phyloP scores from a whole-genome alignment of 2,113 vertebrate species.

The Catharus bicknelli region DNA sequence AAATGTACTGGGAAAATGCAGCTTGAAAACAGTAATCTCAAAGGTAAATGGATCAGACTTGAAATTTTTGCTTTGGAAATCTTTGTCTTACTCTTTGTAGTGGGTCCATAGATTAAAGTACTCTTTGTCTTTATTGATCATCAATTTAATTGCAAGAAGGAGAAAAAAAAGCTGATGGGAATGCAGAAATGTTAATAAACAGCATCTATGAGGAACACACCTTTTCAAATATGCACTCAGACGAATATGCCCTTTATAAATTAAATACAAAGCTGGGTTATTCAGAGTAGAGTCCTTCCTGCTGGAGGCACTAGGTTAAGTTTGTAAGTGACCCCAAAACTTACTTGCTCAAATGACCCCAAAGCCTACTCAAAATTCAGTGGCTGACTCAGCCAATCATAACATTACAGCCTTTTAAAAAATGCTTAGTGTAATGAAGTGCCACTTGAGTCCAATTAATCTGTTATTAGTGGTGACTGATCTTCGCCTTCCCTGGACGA shows the following conservation, averaged over 20 bases:
- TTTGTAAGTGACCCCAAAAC: background rate
- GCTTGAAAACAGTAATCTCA: background rate
- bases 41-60: background rate
- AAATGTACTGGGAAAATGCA: background rate
- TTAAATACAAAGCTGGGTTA: background rate
- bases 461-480: background rate
- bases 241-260: background rate
- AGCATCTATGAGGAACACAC: background rate
- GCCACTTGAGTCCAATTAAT: background rate
- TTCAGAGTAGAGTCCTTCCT: background rate
- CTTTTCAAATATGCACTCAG: background rate
- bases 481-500: background rate
- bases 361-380: background rate
- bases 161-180: background rate
- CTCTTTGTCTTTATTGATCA: background rate
- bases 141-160: background rate
- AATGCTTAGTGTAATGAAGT: background rate
- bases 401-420: background rate
- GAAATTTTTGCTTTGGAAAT: background rate
- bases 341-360: background rate
- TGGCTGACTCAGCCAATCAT: background rate
- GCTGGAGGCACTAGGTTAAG: background rate
- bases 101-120: background rate
- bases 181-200: background rate
- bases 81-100: background rate